These are phyloP conservation scores for Actinia tenebrosa DNA, from an alignment of 64 coral and sea anemone genomes.

Conservation along the genomic window DNA sequence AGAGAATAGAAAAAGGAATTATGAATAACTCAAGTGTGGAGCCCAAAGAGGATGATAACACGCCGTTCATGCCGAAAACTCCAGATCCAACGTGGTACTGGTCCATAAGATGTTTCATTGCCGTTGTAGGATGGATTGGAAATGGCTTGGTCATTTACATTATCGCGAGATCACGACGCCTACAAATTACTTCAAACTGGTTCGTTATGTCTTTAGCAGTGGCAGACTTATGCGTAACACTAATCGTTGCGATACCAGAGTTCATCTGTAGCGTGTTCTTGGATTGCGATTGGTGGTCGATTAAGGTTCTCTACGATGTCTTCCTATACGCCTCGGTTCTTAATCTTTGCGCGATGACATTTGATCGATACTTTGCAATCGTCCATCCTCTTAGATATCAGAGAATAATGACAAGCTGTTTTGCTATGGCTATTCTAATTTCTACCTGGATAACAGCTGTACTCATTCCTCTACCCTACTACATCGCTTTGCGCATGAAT, in stretches of 20 bases:
- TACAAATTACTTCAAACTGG: slow-evolving; percentile 22
- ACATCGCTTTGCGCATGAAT: not conserved
- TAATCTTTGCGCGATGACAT: slow-evolving; percentile 13
- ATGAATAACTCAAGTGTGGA: not conserved
- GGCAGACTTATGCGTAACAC: slow-evolving; percentile 18
- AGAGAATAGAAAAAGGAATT: not conserved
- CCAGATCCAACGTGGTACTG: slow-evolving; percentile 1
- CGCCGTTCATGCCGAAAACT: not conserved
- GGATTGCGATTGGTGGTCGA: not conserved
- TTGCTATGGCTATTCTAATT: not conserved
- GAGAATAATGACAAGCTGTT: not conserved
- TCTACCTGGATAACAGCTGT: not conserved
- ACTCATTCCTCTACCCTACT: slow-evolving; percentile 1
- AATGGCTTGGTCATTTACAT: slow-evolving; percentile 32
- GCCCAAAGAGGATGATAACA: not conserved
- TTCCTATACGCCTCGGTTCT: not conserved
- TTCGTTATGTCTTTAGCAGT: slow-evolving; percentile 39
- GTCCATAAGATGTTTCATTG: not conserved
- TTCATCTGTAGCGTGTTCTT: not conserved
- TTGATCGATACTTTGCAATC: slow-evolving; percentile 18
- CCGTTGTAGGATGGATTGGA: slow-evolving; percentile 4
- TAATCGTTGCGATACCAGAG: not conserved
- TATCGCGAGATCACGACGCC: not conserved
- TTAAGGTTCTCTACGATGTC: not conserved
- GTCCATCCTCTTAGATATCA: slow-evolving; percentile 7